Evolutionary conservation across 1,140 invertebrate genomes (phyloP), one percentile per base, ranked within the genome.

Genomic region (Ruditapes philippinarum): DNA sequence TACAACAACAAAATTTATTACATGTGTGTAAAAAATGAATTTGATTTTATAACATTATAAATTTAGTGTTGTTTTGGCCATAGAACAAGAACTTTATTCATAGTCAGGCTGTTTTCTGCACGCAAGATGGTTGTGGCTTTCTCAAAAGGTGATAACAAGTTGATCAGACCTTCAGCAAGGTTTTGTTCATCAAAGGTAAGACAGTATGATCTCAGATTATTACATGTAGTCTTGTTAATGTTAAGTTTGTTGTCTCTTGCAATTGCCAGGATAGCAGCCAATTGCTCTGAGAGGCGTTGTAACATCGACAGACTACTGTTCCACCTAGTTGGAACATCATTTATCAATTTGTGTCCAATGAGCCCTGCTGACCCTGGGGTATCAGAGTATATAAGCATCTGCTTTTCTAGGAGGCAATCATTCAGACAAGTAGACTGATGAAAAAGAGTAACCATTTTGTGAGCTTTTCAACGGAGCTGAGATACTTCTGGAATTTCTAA

Each of bases 181-280:
- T 28, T 33, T 1, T 65, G 81, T 84, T 89, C 88, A 11, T 89
- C 80, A 89, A 85, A 89, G 12, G 81, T 57, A n/a, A 51, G 81
- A 31, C 25, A 28, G 38, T 51, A 79, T 31, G 40, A 19, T 11
- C 70, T 65, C 11, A 89, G 33, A 45, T 62, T 89, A 4, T 68
- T 42, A 22, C 14, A 33, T 36, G 83, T 68, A 17, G 83, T 62
- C 36, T 90, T 90, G 1, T 68, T 82, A 17, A 68, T 90, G 9
- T 68, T 82, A 7, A 68, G 60, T 9, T 25, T 54, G 2, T 80
- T 70, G n/a, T 90, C 79, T 38, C 33, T 73, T 14, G 57, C 70
- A 76, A 90, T 40, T 5, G 78, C 84, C 17, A 87, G 33, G n/a
- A 87, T 74, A 22, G 89, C 89, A 38, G 89, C 51, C 14, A 25